Conservation (phyloP, 2,113 vertebrate genomes). For the Python bivittatus region DNA sequence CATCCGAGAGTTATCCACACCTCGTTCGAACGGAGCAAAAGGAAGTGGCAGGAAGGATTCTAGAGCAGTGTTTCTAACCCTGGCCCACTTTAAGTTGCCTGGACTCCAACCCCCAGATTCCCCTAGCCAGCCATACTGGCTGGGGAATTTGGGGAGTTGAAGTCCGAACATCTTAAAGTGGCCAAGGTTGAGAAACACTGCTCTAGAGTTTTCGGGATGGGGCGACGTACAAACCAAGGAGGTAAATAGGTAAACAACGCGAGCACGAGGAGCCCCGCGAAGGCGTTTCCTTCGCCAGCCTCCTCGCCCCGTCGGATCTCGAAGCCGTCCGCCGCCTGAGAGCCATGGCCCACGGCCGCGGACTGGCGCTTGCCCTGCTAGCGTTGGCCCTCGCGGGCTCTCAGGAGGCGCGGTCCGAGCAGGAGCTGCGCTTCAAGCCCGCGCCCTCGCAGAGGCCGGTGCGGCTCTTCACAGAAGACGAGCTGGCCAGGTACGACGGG, state of each 20-base stretch:
- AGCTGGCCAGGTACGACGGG: slow-evolving; percentile 84
- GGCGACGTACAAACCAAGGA: neutral
- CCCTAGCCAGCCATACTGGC: too few species aligned
- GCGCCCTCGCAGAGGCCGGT: slow-evolving; percentile 73
- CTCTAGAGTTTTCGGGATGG: neutral
- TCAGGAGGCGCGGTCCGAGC: neutral
- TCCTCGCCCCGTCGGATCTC: neutral
- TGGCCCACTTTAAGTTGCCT: too few species aligned
- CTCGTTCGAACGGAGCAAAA: neutral
- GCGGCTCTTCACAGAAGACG: slow-evolving; percentile 88
- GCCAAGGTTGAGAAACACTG: too few species aligned
- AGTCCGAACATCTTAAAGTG: too few species aligned
- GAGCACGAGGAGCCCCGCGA: too few species aligned
- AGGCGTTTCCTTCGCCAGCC: neutral
- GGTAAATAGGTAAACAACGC: too few species aligned
- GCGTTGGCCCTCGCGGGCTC: neutral
- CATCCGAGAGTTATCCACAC: neutral
- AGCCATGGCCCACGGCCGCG: slow-evolving; percentile 11
- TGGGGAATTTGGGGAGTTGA: too few species aligned
- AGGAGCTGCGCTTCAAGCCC: slow-evolving; percentile 49
- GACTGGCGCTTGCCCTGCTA: neutral
- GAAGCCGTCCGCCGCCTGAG: neutral
- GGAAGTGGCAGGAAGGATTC: too few species aligned
- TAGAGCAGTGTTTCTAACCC: too few species aligned
- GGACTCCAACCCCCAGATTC: too few species aligned